Evolutionary conservation across 2,888 invertebrate species (phyloP), one percentile per base, ranked within the genome.

Genomic region (Meteorus colon): DNA sequence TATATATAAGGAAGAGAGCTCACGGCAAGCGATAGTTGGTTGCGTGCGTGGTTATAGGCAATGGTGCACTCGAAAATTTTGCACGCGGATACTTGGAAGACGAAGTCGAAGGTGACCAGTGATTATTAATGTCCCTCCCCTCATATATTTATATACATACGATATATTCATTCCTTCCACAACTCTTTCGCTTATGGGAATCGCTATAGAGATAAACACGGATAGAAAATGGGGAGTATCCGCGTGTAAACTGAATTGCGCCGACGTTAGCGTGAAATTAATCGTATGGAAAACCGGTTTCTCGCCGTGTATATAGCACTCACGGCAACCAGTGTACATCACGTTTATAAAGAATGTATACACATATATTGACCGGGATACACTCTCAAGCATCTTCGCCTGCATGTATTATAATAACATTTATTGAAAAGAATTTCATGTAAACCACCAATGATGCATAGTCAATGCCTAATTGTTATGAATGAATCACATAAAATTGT

Each of bases 251-350:
- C 87, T 86, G 87, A 88, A 88, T 88, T 85, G 88, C 87, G 80
- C 82, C 84, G 86, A 87, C 84, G 87, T 88, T 84, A 84, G 86
- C 88, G 88, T 88, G 88, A 89, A 89, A 89, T 89, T 88, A 88
- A 88, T 87, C 86, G 86, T 85, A 85, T 82, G 85, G 85, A 82
- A 84, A 88, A 89, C 88, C 88, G 88, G 88, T 87, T 87, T 81
- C 73, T 74, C 77, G 31, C 45, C 29, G 62, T 65, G 65, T 65
- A 16, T 71, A 62, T 71, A 31, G 62, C n/a, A 41, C 71, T 29
- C 71, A 24, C 62, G 24, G 24, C 59, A 24, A 62, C 62, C 55
- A 55, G 29, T 62, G 29, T 62, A 62, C 62, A 62, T 31, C 37
- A 65, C n/a, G 16, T 65, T 16, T 37, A 34, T 24, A 34, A 19